Conservation (phyloP, 2,113 vertebrate genomes). For the Echinops telfairi region DNA sequence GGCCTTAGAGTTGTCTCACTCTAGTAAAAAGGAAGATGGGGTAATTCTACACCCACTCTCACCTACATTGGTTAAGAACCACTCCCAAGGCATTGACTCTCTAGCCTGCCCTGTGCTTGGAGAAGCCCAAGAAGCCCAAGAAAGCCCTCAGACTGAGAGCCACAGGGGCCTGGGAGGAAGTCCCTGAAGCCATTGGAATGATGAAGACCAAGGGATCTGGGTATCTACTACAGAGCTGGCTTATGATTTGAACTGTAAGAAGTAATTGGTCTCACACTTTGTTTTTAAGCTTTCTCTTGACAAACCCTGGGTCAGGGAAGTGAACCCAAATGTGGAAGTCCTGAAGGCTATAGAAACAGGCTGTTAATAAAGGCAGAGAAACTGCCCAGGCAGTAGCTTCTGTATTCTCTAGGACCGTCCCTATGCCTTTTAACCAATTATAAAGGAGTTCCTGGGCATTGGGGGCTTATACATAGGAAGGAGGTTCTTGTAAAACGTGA, state of each 20-base stretch:
- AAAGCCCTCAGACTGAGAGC: background rate
- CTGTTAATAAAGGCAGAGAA: background rate
- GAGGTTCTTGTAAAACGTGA: too few species aligned
- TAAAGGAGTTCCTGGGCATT: background rate
- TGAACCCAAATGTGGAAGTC: background rate
- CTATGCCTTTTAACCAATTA: background rate
- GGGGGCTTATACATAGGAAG: too few species aligned
- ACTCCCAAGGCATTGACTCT: background rate
- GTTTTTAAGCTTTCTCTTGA: slow-evolving; percentile 3
- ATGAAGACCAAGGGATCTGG: background rate
- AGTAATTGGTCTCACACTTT: background rate
- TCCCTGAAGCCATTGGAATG: background rate
- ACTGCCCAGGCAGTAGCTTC: background rate
- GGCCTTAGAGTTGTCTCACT: background rate
- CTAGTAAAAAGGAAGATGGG: slow-evolving; percentile 15
- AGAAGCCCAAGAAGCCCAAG: background rate
- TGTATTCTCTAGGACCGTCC: background rate
- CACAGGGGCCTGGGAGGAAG: background rate
- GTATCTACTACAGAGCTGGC: background rate
- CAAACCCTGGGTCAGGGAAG: background rate
- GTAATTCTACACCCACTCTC: background rate
- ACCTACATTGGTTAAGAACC: background rate
- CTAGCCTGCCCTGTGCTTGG: background rate
- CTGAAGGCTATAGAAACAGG: background rate
- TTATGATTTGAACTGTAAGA: background rate